Evolutionary conservation across 2,113 vertebrate species (phyloP), one percentile per base, ranked within the genome.

Genomic region (Eretmodus cyanostictus): DNA sequence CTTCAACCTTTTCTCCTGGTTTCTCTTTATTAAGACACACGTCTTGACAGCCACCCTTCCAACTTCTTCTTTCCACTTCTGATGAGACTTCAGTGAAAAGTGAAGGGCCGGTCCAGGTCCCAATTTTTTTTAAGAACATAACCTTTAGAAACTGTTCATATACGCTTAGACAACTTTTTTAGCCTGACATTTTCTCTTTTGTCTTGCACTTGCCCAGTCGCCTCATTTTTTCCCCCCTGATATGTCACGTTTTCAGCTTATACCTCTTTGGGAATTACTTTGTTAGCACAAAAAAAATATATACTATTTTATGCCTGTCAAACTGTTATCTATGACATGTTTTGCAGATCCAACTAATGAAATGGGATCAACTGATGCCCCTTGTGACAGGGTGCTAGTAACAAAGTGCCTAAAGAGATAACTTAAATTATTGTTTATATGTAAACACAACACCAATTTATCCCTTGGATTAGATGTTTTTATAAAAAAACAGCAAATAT

Each of bases 181-280:
- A 42, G 66, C n/a, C 5, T 42, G 5, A 42, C 13, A 24, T 22
- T 42, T 71, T 42, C 22, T 42, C n/a, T 9, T 71, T 42, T 42
- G 8, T 16, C 8, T 14, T 71, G 8, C 8, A 42, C 66, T 42
- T 24, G 8, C 22, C 13, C 0, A 42, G 12, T 42, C 3, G 2
- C 66, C 11, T 40, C 7, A 22, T 68, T 38, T 36, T 36, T 3
- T 0, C 0, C 3, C 29, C 31, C 3, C 4, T 3, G 31, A 68
- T 68, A 9, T 40, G 11, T 22, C 19, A 68, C 11, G 36, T 68
- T 68, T 68, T 68, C 19, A 45, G 38, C 13, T 42, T 27, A 71
- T 9, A 71, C 8, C 8, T 45, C 22, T 71, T 27, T 45, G 22
- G 36, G 38, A 71, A 42, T 45, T 42, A 71, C 38, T 42, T 24